Evolutionary conservation across 2,797 vertebrate species (phyloP), one percentile per base, ranked within the genome.

Genomic region (Cossypha heuglini): DNA sequence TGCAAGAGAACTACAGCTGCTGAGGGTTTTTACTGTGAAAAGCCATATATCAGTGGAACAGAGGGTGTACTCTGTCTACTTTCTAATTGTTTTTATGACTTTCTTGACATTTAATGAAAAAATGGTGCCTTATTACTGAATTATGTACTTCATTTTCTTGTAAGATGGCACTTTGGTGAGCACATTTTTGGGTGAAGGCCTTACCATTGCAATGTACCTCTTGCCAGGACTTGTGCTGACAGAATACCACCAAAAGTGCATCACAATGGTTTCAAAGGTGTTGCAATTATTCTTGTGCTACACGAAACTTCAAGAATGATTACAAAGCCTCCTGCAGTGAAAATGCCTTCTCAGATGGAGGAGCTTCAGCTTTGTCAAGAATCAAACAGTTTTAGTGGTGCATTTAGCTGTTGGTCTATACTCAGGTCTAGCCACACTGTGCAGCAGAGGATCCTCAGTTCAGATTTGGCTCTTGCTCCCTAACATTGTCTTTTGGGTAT

Each of bases 41-140:
- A 89, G 13, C 2, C 22, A 37, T 12, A 2, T 45, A 20, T 66
- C 35, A 71, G 24, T 43, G 22, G 19, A 83, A 55, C 3, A 67
- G 11, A 33, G 46, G 16, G 2, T 52, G 5, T 43, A 29, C 16
- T 48, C 86, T n/a, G 1, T 38, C 37, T 33, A 40, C 7, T 48
- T 81, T 35, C 16, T 22, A 29, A 16, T 11, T 58, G 11, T 18
- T 49, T 75, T 67, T 28, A 29, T 0, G 0, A 71, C 3, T 49
- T 79, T 40, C 46, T 86, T 77, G 22, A 40, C 20, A 49, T 16
- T 57, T 94, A 63, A 21, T 26, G 19, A 10, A 37, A 21, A 86
- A 91, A 52, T 40, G 10, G 1, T 55, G 33, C 10, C 7, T 79
- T 48, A 63, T 45, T 59, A 37, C 13, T 17, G 37, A 84, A 48